Base-by-base conservation (phyloP, 1,140 invertebrate genomes). In the Drosophila nasuta region DNA sequence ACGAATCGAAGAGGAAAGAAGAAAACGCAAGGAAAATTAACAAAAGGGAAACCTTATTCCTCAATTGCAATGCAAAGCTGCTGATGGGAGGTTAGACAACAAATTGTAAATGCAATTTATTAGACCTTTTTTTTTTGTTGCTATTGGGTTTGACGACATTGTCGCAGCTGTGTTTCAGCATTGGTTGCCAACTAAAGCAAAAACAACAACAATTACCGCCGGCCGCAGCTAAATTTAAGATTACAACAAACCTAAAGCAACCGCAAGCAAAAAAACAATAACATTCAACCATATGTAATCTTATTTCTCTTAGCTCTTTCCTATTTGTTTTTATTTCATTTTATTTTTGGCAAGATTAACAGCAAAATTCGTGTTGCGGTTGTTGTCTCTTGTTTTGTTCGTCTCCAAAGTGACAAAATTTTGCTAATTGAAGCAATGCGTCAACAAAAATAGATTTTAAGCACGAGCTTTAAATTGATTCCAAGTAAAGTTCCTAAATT, bases 181-280 rank as follows among this genome's bases (percentile, higher is more conserved):
- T 60, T 13, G 46, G 45, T 52, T 86, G 81, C 81, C 82, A 85
- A 83, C 28, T 30, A 25, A 25, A 25, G 20, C 3, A 25, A 25
- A 25, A 25, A 38, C 33, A 63, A 63, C 41, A 73, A 81, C 64
- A 74, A 81, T 7, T 41, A 80, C 76, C 66, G 79, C 65, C 79
- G 76, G 68, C 72, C 77, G 83, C 58, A 74, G 68, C 83, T 88
- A 89, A 77, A 82, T 89, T 80, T 88, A 88, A 83, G 77, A 77
- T 83, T 56, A 11, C 11, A 54, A 54, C 48, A 67, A 73, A 35
- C 30, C n/a, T 17, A 41, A 30, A 57, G 41, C 46, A 69, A 79
- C 62, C 57, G 48, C 46, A 78, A 76, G 60, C 73, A 56, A 66
- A 71, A 76, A 73, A 66, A 71, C 71, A 25, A 25, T 72, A 73